These are phyloP conservation scores for Dexiosoma caninum DNA, from an alignment of 2,888 invertebrate species.

Conservation along the genomic window DNA sequence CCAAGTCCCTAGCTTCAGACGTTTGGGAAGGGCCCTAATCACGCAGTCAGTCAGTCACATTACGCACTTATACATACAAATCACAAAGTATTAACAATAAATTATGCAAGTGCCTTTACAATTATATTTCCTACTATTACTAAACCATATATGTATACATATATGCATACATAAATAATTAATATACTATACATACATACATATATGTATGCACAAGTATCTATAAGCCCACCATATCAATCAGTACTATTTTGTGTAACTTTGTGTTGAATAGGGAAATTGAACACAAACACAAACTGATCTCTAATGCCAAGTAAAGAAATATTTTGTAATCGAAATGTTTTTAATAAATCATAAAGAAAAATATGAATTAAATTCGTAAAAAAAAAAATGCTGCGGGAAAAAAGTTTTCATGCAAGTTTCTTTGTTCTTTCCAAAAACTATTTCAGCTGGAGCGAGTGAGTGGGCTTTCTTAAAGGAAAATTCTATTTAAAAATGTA, in stretches of 20 bases:
- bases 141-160: background rate
- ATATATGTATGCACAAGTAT: background rate
- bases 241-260: background rate
- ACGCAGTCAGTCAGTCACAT: too few species aligned
- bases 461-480: background rate
- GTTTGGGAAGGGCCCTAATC: too few species aligned
- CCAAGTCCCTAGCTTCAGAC: too few species aligned
- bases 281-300: background rate
- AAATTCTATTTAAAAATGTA: conserved; percentile 20
- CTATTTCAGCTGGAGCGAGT: background rate
- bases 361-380: conserved; percentile 12
- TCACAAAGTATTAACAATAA: background rate
- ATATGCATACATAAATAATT: conserved; percentile 13
- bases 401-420: background rate
- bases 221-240: conserved; percentile 30
- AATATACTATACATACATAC: too few species aligned
- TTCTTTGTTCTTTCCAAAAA: background rate
- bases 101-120: background rate
- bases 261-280: conserved; percentile 50
- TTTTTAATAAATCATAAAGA: conserved; percentile 9
- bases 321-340: conserved; percentile 52
- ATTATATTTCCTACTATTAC: background rate
- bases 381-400: background rate
- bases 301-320: conserved; percentile 48
- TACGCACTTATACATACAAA: too few species aligned